Percentiles rank a stretch among this genome's conserved stretches.
Conservation (phyloP, 2,113 vertebrate genomes). For the Pachycephala philippinensis region DNA sequence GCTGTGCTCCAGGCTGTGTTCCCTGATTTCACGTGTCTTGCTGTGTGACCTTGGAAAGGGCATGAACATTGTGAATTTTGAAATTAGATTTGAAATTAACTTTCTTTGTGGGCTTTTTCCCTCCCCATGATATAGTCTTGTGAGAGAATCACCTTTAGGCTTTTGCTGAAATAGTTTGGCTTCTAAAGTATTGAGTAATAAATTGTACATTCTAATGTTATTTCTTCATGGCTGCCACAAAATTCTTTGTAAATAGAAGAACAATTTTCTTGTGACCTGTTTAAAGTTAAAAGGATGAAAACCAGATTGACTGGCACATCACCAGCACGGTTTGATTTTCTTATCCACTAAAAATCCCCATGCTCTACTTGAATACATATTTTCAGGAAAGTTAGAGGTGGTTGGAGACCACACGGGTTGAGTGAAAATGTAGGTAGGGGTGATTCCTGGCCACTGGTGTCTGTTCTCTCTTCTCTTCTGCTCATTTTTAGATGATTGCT, state of each 20-base stretch:
- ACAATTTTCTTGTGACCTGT: not conserved
- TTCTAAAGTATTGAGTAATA: not conserved
- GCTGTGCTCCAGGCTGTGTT: constrained; percentile 18
- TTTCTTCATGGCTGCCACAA: not conserved
- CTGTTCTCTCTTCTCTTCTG: not conserved
- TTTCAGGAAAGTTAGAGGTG: not conserved
- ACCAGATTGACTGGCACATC: not conserved
- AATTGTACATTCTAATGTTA: not conserved
- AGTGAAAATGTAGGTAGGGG: not conserved
- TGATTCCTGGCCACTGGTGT: too few relatives aligned
- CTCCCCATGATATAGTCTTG: not conserved
- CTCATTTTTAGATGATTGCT: not conserved
- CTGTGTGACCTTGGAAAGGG: constrained; percentile 37
- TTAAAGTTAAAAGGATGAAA: not conserved
- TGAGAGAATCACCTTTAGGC: constrained; percentile 1
- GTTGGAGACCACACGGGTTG: fast-evolving
- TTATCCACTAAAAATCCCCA: not conserved
- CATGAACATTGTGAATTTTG: constrained; percentile 5
- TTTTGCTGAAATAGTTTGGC: constrained; percentile 12
- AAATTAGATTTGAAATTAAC: constrained; percentile 46
- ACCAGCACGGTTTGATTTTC: not conserved
- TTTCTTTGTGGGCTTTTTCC: not conserved
- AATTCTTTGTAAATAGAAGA: not conserved
- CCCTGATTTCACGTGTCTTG: not conserved
- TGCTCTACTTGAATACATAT: fast-evolving